A percentile compares a stretch with the other conserved stretches of the same genome.
Conservation (phyloP, 2,113 vertebrate genomes). For the Scomber scombrus region DNA sequence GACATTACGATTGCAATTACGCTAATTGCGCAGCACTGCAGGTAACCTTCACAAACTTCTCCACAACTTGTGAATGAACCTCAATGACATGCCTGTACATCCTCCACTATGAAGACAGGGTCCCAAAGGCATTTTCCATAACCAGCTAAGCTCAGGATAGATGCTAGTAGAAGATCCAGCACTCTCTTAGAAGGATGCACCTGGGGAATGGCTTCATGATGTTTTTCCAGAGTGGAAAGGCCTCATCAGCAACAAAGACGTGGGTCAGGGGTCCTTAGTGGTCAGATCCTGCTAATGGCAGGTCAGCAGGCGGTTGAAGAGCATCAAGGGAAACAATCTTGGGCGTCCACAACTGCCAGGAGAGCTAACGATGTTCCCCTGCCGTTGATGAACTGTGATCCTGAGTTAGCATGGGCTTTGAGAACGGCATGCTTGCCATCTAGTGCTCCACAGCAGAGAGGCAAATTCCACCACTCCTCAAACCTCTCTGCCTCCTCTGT, state of each 20-base stretch:
- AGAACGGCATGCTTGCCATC: too few species aligned
- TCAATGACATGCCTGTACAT: not conserved
- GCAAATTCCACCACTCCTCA: too few species aligned
- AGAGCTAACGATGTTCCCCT: too few species aligned
- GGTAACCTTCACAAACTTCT: too few species aligned
- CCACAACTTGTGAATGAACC: not conserved
- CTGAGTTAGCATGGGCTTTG: too few species aligned
- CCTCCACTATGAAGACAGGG: not conserved
- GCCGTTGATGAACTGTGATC: too few species aligned
- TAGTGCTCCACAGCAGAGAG: too few species aligned
- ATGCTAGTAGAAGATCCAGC: not conserved
- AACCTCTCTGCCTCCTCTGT: too few species aligned
- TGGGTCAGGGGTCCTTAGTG: not conserved
- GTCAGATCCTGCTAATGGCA: not conserved
- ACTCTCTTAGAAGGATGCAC: not conserved
- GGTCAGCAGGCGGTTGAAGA: not conserved
- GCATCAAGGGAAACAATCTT: not conserved
- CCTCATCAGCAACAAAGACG: not conserved
- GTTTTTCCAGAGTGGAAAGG: slow-evolving; percentile 8
- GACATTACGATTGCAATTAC: too few species aligned
- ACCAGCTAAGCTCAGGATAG: not conserved
- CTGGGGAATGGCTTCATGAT: not conserved
- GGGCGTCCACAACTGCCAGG: too few species aligned
- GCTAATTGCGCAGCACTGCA: too few species aligned
- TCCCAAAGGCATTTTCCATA: not conserved